These are phyloP conservation scores for Drosophila mettleri DNA, from an alignment of 2,888 invertebrate species.

Conservation along the genomic window DNA sequence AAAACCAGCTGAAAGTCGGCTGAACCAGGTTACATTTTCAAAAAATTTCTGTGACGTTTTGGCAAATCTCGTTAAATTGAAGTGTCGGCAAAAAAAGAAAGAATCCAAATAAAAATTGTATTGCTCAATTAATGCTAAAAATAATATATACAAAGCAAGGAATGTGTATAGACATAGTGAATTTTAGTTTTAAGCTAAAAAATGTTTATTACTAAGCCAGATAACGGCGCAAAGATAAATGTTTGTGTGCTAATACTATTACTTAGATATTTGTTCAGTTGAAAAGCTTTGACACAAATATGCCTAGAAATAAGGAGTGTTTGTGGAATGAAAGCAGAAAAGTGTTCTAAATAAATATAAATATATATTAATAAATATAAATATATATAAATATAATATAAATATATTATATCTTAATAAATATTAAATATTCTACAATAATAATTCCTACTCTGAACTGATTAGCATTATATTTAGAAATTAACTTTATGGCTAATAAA, in stretches of 20 bases:
- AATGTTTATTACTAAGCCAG: background rate
- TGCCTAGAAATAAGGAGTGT: background rate
- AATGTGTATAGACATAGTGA: background rate
- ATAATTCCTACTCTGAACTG: background rate
- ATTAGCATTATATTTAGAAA: background rate
- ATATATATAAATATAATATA: too few species aligned
- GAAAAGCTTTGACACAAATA: background rate
- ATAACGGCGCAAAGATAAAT: background rate
- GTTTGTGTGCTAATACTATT: background rate
- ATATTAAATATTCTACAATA: background rate
- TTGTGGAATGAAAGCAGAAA: background rate
- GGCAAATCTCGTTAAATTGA: conserved; percentile 10
- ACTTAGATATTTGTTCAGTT: background rate
- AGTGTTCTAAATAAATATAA: too few species aligned
- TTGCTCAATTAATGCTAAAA: conserved; percentile 32
- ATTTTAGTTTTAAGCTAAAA: background rate
- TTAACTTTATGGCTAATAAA: too few species aligned
- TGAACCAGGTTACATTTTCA: conserved; percentile 15
- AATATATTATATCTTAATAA: too few species aligned
- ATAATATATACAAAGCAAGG: conserved; percentile 9
- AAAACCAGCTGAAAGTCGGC: conserved; percentile 28
- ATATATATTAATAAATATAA: too few species aligned
- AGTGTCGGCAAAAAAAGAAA: conserved; percentile 11
- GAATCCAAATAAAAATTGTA: conserved; percentile 11
- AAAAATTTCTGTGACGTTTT: conserved; percentile 6